Conservation (phyloP, 2,888 invertebrate genomes). For the Graphium colonna region DNA sequence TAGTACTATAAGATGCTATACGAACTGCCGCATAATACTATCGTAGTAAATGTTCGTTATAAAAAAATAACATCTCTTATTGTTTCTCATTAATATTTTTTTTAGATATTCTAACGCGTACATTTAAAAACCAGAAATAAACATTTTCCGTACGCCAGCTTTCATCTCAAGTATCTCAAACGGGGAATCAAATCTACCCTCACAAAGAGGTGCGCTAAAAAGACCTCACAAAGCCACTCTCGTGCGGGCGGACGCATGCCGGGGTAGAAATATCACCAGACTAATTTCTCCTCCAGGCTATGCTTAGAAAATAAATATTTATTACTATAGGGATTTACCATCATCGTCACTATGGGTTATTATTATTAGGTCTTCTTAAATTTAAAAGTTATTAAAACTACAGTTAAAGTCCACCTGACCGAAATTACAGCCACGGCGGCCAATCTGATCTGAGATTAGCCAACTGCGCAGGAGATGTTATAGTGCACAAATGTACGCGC, state of each 20-base stretch:
- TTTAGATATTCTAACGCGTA: too few relatives aligned
- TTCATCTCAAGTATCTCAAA: slow-evolving; percentile 20
- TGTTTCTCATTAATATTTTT: too few relatives aligned
- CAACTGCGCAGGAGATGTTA: too few relatives aligned
- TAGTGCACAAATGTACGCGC: too few relatives aligned
- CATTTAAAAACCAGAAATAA: background rate
- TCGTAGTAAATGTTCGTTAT: too few relatives aligned
- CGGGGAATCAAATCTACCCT: slow-evolving; percentile 37
- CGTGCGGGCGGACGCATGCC: slow-evolving; percentile 15
- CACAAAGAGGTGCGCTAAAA: slow-evolving; percentile 36
- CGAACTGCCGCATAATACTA: too few relatives aligned
- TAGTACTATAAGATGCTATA: too few relatives aligned
- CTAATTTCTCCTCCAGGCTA: background rate
- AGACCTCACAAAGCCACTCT: slow-evolving; percentile 32
- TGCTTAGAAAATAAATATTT: background rate
- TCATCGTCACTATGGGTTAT: background rate
- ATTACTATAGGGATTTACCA: background rate
- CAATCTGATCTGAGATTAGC: too few relatives aligned
- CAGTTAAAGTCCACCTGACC: too few relatives aligned
- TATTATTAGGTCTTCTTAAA: background rate
- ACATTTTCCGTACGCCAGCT: slow-evolving; percentile 6
- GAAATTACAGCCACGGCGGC: too few relatives aligned
- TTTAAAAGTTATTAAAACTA: background rate
- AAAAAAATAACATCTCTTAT: too few relatives aligned
- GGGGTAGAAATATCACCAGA: slow-evolving; percentile 5